Conservation (phyloP, 1,140 invertebrate genomes). For the Microplitis mediator region DNA sequence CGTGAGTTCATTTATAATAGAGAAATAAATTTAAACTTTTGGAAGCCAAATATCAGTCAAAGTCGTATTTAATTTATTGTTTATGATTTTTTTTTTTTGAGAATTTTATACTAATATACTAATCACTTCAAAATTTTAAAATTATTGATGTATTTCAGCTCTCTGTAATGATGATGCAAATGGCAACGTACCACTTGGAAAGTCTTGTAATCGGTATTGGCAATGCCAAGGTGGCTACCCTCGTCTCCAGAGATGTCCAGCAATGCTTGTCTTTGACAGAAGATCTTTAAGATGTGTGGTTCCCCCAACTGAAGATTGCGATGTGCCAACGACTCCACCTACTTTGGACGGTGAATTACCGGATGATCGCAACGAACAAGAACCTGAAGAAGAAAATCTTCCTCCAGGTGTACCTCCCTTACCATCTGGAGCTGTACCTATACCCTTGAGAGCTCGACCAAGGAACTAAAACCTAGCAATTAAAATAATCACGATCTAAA, state of each 20-base stretch:
- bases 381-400: conserved; percentile 58
- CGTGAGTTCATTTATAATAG: conserved; percentile 70
- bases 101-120: no score
- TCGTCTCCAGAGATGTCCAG: conserved; percentile 85
- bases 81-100: no score
- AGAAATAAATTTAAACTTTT: neutral
- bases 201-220: conserved; percentile 93
- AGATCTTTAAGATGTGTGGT: conserved; percentile 83
- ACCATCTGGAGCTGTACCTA: conserved; percentile 54
- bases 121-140: no score
- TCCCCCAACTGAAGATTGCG: conserved; percentile 86
- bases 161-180: conserved; percentile 89
- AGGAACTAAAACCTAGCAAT: conserved; percentile 44
- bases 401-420: conserved; percentile 54
- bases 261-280: conserved; percentile 88
- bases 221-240: conserved; percentile 92
- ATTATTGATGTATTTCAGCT: conserved; percentile 63
- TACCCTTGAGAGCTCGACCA: conserved; percentile 44
- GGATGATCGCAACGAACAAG: conserved; percentile 55
- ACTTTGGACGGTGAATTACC: conserved; percentile 51
- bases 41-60: neutral
- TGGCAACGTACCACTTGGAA: conserved; percentile 78
- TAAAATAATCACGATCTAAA: no score
- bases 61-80: neutral
- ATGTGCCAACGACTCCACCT: conserved; percentile 77